Conservation (phyloP, 1,140 invertebrate genomes). For the Drosophila azteca region DNA sequence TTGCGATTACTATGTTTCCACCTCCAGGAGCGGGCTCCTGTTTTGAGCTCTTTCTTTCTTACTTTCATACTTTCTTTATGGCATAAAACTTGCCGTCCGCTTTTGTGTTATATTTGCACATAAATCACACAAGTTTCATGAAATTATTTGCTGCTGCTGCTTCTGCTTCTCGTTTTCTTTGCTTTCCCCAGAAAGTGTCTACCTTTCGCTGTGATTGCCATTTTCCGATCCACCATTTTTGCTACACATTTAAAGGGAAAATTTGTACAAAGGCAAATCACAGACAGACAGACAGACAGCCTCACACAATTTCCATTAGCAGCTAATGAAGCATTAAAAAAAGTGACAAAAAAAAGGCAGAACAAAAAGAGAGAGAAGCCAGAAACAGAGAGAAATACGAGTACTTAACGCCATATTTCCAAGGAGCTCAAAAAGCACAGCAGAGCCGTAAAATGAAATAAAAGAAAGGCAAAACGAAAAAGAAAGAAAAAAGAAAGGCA, state of each 20-base stretch:
- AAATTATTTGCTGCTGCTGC: conserved; percentile 50
- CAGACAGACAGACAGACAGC: conserved; percentile 22
- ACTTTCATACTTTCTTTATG: conserved; percentile 9
- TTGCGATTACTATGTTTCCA: background rate
- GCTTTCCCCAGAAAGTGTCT: conserved; percentile 5
- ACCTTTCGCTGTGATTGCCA: conserved; percentile 2
- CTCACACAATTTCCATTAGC: conserved; percentile 75
- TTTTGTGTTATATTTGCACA: conserved; percentile 76
- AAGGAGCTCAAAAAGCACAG: conserved; percentile 69
- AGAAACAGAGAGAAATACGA: conserved; percentile 3
- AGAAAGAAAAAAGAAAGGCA: conserved; percentile 49
- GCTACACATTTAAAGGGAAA: background rate
- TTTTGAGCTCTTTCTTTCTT: conserved; percentile 5
- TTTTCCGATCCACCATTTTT: conserved; percentile 10
- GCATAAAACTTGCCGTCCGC: conserved; percentile 50
- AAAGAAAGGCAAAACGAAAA: conserved; percentile 20
- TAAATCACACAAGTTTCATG: conserved; percentile 75
- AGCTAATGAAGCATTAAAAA: conserved; percentile 80
- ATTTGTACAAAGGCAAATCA: conserved; percentile 28
- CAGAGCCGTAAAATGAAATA: conserved; percentile 19
- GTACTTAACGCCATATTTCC: conserved; percentile 74
- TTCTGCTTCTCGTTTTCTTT: background rate
- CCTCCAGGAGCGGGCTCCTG: background rate
- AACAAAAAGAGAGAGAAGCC: conserved; percentile 8
- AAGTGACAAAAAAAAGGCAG: conserved; percentile 60